These are phyloP conservation scores for Kryphioiulus occultus DNA, from an alignment of 2,888 invertebrate species.

Conservation along the genomic window DNA sequence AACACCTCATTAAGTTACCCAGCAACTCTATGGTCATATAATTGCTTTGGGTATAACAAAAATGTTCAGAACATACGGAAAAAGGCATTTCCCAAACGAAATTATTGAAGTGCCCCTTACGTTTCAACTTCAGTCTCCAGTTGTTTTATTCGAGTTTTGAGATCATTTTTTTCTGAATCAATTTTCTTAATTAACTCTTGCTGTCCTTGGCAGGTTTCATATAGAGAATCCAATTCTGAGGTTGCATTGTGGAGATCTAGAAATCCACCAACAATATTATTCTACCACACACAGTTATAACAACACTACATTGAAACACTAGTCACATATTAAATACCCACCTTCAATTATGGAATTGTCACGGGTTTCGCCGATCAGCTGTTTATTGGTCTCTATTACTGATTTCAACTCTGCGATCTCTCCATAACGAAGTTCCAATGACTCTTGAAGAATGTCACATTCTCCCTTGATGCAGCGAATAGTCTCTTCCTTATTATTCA, in stretches of 20 bases:
- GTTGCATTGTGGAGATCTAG: slow-evolving; percentile 7
- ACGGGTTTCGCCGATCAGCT: neutral
- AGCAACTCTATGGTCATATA: too few relatives aligned
- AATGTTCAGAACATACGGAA: too few relatives aligned
- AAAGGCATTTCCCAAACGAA: too few relatives aligned
- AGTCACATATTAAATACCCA: neutral
- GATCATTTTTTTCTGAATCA: slow-evolving; percentile 41
- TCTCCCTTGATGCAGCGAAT: neutral
- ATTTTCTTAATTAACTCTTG: slow-evolving; percentile 15
- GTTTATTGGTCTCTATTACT: slow-evolving; percentile 39
- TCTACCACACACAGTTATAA: too few relatives aligned
- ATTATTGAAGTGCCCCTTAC: neutral
- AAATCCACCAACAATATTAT: neutral
- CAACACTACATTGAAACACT: too few relatives aligned
- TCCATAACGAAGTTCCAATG: neutral
- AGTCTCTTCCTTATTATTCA: neutral
- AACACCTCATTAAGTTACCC: too few relatives aligned
- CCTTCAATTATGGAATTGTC: slow-evolving; percentile 44
- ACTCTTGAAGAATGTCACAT: neutral
- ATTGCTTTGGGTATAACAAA: too few relatives aligned
- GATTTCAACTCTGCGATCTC: slow-evolving; percentile 43
- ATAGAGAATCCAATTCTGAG: neutral
- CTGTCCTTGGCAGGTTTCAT: neutral
- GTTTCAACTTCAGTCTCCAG: slow-evolving; percentile 29
- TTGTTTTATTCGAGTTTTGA: neutral